Evolutionary conservation across 2,113 vertebrate genomes (phyloP).

Genomic region (Brachyhypopomus occidentalis): DNA sequence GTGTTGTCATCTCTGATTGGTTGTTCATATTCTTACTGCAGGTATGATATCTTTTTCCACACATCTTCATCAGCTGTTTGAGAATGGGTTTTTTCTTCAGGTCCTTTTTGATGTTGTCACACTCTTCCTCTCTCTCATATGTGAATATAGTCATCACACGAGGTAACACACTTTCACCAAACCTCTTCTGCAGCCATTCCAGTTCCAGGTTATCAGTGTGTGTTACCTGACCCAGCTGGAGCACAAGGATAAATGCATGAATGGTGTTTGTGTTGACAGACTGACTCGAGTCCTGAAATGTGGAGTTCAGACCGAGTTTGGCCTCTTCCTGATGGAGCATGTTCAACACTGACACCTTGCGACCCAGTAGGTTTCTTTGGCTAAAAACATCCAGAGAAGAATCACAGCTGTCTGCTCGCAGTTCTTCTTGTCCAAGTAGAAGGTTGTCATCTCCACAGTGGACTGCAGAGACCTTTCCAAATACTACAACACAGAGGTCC

Average conservation of each 20-base stretch:
- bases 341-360: slow-evolving; percentile 20
- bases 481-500: slow-evolving; percentile 12
- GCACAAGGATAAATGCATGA: slow-evolving; percentile 40
- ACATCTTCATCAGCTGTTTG: slow-evolving; percentile 4
- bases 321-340: slow-evolving; percentile 18
- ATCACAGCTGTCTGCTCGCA: background rate
- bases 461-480: slow-evolving; percentile 40
- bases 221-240: slow-evolving; percentile 29
- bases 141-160: slow-evolving; percentile 43
- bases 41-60: slow-evolving; percentile 30
- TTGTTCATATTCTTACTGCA: slow-evolving; percentile 48
- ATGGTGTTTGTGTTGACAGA: slow-evolving; percentile 6
- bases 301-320: background rate
- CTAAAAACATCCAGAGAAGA: background rate
- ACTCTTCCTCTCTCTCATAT: slow-evolving; percentile 22
- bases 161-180: slow-evolving; percentile 20
- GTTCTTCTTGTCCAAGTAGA: slow-evolving; percentile 11
- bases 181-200: slow-evolving; percentile 33
- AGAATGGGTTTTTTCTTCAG: slow-evolving; percentile 14
- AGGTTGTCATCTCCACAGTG: slow-evolving; percentile 32
- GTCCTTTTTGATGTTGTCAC: background rate
- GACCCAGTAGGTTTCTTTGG: slow-evolving; percentile 6
- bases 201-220: slow-evolving; percentile 8
- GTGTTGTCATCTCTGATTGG: background rate
- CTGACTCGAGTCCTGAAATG: background rate